Evolutionary conservation across 2,797 vertebrate genomes (phyloP).

Genomic region (Enteromius anoplus): DNA sequence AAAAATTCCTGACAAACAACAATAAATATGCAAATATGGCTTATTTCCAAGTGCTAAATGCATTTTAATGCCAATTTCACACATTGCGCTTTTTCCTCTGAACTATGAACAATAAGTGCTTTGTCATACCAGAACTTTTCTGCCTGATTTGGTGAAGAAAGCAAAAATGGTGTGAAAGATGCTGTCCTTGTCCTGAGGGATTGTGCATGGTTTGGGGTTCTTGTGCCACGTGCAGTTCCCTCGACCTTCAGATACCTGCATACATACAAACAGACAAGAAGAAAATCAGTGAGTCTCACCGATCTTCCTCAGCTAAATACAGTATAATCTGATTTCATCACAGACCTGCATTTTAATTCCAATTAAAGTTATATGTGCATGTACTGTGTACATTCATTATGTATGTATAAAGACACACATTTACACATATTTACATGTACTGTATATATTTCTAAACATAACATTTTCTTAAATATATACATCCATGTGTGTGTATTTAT

Average conservation of each 20-base stretch:
- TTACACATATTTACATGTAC: too few species aligned
- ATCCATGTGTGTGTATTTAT: too few species aligned
- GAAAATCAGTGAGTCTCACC: neutral
- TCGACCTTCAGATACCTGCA: conserved; percentile 87
- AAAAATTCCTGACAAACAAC: neutral
- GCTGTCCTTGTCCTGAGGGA: conserved; percentile 91
- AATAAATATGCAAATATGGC: conserved; percentile 15
- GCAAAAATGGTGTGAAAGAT: conserved; percentile 98
- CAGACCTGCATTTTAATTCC: neutral
- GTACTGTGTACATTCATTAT: too few species aligned
- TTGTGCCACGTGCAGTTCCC: conserved; percentile 89
- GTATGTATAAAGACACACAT: too few species aligned
- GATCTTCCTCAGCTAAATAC: neutral
- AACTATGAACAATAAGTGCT: neutral
- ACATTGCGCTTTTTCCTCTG: neutral
- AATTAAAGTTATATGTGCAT: too few species aligned
- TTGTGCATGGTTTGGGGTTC: conserved; percentile 88
- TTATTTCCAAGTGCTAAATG: conserved; percentile 15
- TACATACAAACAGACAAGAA: conserved; percentile 47
- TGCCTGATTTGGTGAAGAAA: conserved; percentile 96
- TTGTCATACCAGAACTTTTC: conserved; percentile 91
- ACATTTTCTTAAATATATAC: too few species aligned
- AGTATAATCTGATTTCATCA: neutral
- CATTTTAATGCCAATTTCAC: neutral
- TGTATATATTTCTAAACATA: too few species aligned